Base-by-base conservation (phyloP, 2,888 invertebrate genomes). In the Agrochola litura region DNA sequence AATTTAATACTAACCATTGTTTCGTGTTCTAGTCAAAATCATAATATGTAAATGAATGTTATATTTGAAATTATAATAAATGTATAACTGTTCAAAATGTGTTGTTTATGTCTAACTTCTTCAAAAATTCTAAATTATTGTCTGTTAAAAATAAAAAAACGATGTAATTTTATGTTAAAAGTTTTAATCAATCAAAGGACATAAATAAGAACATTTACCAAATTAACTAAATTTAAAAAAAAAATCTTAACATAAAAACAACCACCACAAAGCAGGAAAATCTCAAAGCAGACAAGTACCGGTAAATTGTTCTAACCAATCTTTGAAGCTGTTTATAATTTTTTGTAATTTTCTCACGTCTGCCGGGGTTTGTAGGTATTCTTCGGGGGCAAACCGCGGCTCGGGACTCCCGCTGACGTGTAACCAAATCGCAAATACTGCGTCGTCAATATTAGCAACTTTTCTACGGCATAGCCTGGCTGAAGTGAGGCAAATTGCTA, bases 401-500 rank as follows among this genome's bases (percentile, higher is more conserved):
- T 95, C 95, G 19, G 95, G 92, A 79, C 91, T 91, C 0, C 96
- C 95, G 65, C 94, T 92, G 2, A 93, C 92, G 81, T 96, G 96
- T 52, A 96, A 89, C 96, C 96, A 96, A 77, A 96, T 94, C 22
- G 96, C 95, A 68, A 96, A 92, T 16, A 95, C 90, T 22, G 95
- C 96, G 80, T 96, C 96, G 76, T 95, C 93, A 46, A 92, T 86
- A 74, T 91, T 93, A 5, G 96, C 92, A 0, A 92, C 76, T 14
- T 86, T 82, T 37, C 96, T 90, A 12, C 95, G 93, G 82, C 96
- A 96, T 0, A 96, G 88, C 70, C 94, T 92, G 9, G 96, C 96
- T 54, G 95, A 94, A 16, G 93, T 95, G 19, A 93, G 67, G 73
- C 95, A 94, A 19, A 90, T 87, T 4, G 93, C 89, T 14, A 95